phyloP scores from a whole-genome alignment of 1,140 invertebrate species.

The Nasonia giraulti region DNA sequence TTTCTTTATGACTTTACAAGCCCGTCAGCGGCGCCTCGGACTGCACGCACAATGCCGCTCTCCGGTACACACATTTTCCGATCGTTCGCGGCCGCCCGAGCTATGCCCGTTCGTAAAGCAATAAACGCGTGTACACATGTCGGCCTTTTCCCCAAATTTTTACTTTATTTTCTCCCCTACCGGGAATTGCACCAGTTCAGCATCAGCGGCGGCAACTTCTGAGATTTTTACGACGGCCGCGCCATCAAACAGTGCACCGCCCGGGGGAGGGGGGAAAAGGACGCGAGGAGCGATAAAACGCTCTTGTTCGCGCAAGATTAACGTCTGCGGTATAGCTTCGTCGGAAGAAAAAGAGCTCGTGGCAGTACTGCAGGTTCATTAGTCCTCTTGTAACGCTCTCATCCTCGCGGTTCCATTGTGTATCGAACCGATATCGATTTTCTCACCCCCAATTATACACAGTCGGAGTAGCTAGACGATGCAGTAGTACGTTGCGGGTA shows the following conservation, averaged over 20 bases:
- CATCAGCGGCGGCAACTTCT: neutral
- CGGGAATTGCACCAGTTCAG: slow-evolving; percentile 60
- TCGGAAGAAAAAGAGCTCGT: neutral
- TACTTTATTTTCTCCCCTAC: slow-evolving; percentile 57
- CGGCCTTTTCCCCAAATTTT: neutral
- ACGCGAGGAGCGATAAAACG: slow-evolving; percentile 65
- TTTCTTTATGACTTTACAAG: slow-evolving; percentile 74
- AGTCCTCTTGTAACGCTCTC: slow-evolving; percentile 50
- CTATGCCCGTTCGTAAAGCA: slow-evolving; percentile 54
- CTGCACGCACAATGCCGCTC: slow-evolving; percentile 26
- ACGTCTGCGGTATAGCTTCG: slow-evolving; percentile 62
- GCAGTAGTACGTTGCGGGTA: neutral
- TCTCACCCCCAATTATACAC: slow-evolving; percentile 29
- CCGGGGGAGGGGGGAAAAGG: neutral
- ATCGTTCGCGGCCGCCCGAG: slow-evolving; percentile 38
- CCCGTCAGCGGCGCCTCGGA: slow-evolving; percentile 61
- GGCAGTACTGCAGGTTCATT: slow-evolving; percentile 56
- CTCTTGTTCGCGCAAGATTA: slow-evolving; percentile 68
- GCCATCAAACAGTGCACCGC: neutral
- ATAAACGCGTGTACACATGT: slow-evolving; percentile 22
- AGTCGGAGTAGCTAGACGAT: neutral
- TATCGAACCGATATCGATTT: slow-evolving; percentile 38
- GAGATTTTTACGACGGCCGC: slow-evolving; percentile 69
- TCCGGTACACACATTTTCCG: slow-evolving; percentile 29
- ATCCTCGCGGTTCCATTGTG: slow-evolving; percentile 47